Conservation (phyloP, 2,888 invertebrate species). For the Opisthograptis luteolata region DNA sequence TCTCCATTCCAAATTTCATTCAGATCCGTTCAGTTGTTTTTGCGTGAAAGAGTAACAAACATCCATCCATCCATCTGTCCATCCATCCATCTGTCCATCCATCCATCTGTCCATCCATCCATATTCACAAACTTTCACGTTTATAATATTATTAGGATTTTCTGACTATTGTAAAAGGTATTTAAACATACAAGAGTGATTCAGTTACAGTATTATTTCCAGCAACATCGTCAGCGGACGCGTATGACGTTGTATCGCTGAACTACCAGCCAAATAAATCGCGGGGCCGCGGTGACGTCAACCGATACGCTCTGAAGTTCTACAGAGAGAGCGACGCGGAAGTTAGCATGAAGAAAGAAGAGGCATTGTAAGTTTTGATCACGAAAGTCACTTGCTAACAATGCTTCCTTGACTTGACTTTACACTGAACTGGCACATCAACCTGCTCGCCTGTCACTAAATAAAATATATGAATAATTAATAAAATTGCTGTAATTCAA, state of each 20-base stretch:
- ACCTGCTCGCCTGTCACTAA: too few relatives aligned
- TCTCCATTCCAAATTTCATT: too few relatives aligned
- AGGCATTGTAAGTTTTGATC: conserved; percentile 78
- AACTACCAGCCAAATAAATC: conserved; percentile 86
- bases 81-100: too few relatives aligned
- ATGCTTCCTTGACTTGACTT: neutral
- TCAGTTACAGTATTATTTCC: conserved; percentile 11
- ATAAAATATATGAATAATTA: too few relatives aligned
- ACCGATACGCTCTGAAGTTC: conserved; percentile 92
- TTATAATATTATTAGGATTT: neutral
- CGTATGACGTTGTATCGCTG: conserved; percentile 75
- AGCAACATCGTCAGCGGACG: conserved; percentile 56
- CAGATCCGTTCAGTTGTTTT: too few relatives aligned
- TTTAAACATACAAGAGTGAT: too few relatives aligned
- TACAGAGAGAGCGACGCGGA: conserved; percentile 91
- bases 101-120: too few relatives aligned
- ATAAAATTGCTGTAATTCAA: too few relatives aligned
- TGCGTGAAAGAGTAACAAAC: too few relatives aligned
- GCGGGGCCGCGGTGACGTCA: conserved; percentile 78
- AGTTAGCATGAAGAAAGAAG: conserved; percentile 87
- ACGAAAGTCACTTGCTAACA: neutral
- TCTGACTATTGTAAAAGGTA: too few relatives aligned
- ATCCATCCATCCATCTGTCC: too few relatives aligned
- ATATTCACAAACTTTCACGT: too few relatives aligned
- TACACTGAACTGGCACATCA: neutral